These are phyloP conservation scores for Typhlichthys eigenmanni DNA, from an alignment of 2,797 vertebrate genomes.

Conservation along the genomic window DNA sequence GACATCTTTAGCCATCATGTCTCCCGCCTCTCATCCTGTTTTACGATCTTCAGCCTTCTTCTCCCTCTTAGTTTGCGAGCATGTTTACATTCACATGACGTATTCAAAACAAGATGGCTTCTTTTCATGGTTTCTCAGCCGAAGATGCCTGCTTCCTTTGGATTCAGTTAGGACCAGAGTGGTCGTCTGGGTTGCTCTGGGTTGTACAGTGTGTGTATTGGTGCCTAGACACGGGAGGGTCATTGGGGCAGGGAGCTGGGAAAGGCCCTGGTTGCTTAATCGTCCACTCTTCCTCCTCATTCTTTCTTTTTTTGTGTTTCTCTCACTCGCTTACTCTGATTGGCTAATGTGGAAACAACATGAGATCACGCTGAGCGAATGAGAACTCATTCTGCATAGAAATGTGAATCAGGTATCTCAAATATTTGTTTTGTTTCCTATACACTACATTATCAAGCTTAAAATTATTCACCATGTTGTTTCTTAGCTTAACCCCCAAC, in stretches of 20 bases:
- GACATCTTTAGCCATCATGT: constrained; percentile 44
- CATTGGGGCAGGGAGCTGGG: constrained; percentile 26
- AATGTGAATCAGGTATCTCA: no score
- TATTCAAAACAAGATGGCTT: constrained; percentile 33
- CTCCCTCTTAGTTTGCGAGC: constrained; percentile 49
- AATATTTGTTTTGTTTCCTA: no score
- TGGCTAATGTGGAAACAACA: constrained; percentile 2
- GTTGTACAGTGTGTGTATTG: constrained; percentile 43
- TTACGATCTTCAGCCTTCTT: constrained; percentile 46
- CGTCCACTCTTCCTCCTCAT: background rate
- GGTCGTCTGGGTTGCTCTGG: constrained; percentile 40
- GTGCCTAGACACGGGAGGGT: constrained; percentile 36
- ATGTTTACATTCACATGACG: constrained; percentile 13
- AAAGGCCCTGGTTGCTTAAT: constrained; percentile 12
- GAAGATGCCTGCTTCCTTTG: constrained; percentile 57
- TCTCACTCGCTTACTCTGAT: constrained; percentile 15
- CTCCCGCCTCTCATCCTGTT: constrained; percentile 35
- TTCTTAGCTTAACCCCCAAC: no score
- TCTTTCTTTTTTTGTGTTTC: background rate
- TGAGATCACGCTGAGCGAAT: no score
- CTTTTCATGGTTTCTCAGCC: constrained; percentile 40
- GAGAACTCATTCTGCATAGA: no score
- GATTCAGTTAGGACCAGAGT: constrained; percentile 54
- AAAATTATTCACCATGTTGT: no score
- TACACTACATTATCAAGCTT: no score